Conservation (phyloP, 2,113 vertebrate species). For the Lepus europaeus region DNA sequence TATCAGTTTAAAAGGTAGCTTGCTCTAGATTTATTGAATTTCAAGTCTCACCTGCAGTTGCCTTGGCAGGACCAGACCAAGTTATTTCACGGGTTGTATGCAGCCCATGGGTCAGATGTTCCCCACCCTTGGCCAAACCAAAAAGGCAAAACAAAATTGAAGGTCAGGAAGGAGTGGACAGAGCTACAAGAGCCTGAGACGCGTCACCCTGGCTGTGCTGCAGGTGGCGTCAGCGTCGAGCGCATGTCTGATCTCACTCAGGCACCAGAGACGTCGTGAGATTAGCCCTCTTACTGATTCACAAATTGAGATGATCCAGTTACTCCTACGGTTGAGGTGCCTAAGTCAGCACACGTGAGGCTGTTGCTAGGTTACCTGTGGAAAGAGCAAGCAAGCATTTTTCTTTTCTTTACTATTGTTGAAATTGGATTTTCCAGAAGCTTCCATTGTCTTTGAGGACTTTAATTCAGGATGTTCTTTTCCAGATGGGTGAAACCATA, state of each 20-base stretch:
- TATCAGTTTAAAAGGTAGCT: no score
- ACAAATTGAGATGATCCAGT: slow-evolving; percentile 25
- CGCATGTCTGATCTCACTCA: background rate
- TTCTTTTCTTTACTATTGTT: background rate
- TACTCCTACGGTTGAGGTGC: background rate
- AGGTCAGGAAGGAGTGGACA: background rate
- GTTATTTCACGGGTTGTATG: no score
- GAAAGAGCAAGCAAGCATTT: background rate
- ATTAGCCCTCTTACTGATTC: background rate
- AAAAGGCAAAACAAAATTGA: background rate
- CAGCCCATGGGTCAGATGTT: no score
- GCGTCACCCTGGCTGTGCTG: background rate
- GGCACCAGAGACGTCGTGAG: background rate
- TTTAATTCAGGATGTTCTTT: slow-evolving; percentile 68
- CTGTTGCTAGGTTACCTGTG: background rate
- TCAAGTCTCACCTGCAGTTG: no score
- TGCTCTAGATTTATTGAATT: no score
- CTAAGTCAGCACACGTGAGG: background rate
- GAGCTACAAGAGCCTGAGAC: background rate
- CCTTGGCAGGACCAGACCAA: no score
- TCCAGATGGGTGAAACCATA: background rate
- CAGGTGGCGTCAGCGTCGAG: background rate
- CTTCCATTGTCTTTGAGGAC: slow-evolving; percentile 62
- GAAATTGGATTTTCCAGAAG: slow-evolving; percentile 63
- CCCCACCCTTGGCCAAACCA: background rate